Conservation (phyloP, 2,113 vertebrate genomes). For the Alexandromys fortis region DNA sequence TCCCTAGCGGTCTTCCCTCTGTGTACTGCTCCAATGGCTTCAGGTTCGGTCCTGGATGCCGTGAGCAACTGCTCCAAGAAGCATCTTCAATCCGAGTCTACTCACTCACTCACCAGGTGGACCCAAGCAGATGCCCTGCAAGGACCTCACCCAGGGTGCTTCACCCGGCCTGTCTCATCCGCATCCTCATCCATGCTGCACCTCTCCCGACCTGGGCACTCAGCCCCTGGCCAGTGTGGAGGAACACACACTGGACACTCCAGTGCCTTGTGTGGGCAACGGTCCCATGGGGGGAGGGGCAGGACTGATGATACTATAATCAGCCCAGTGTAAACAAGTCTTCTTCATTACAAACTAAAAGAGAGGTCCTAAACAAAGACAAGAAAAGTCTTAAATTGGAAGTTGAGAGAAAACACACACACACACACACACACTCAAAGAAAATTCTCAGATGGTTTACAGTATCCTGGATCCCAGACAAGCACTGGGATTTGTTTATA, state of each 20-base stretch:
- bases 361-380: background rate
- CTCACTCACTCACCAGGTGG: background rate
- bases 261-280: background rate
- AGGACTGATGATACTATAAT: background rate
- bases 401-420: background rate
- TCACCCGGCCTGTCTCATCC: background rate
- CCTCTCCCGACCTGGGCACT: background rate
- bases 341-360: background rate
- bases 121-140: too few species aligned
- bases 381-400: slow-evolving; percentile 18
- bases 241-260: background rate
- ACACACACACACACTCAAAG: background rate
- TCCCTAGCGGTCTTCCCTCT: background rate
- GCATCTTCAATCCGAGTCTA: background rate
- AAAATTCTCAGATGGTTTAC: slow-evolving; percentile 40
- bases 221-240: too few species aligned
- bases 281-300: background rate
- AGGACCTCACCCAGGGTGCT: background rate
- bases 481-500: background rate
- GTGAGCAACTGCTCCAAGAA: background rate
- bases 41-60: accelerated
- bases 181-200: background rate
- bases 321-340: background rate
- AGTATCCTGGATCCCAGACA: background rate
- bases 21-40: background rate